Percentiles rank a stretch among this genome's conserved stretches.
phyloP scores from a whole-genome alignment of 2,113 vertebrate genomes.

The Epinephelus moara region DNA sequence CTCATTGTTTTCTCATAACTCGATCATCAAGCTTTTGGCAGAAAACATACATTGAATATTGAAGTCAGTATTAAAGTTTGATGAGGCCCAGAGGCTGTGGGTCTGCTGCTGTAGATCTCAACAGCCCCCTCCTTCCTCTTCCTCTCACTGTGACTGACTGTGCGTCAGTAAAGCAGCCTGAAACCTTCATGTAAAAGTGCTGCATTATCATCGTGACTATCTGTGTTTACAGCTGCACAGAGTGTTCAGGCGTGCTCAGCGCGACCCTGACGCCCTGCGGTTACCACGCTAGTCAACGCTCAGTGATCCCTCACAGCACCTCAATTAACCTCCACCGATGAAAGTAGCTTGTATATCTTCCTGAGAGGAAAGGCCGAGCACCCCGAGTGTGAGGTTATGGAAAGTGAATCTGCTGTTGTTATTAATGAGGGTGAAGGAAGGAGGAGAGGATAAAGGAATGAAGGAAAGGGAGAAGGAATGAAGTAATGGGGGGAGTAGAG shows the following conservation, averaged over 20 bases:
- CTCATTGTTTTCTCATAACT: constrained; percentile 4
- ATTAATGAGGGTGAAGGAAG: background rate
- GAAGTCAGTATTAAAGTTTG: constrained; percentile 50
- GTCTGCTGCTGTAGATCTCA: constrained; percentile 39
- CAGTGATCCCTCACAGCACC: constrained; percentile 11
- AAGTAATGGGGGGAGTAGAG: background rate
- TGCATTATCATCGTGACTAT: background rate
- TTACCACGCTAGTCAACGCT: background rate
- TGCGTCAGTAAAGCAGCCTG: background rate
- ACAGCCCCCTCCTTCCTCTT: background rate
- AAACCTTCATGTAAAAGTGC: background rate
- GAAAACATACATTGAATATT: constrained; percentile 53
- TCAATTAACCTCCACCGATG: constrained; percentile 50
- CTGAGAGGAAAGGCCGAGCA: constrained; percentile 3
- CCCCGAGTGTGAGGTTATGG: background rate
- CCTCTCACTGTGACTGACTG: background rate
- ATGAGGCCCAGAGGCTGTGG: constrained; percentile 42
- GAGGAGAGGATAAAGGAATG: background rate
- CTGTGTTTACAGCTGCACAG: constrained; percentile 20
- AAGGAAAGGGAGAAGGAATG: background rate
- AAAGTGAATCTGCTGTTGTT: background rate
- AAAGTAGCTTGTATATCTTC: constrained; percentile 2
- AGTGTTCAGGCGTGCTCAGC: background rate
- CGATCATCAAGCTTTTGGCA: constrained; percentile 36
- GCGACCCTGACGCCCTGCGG: background rate